These are phyloP conservation scores for Drosophila siamana DNA, from an alignment of 2,888 invertebrate species.

Conservation along the genomic window DNA sequence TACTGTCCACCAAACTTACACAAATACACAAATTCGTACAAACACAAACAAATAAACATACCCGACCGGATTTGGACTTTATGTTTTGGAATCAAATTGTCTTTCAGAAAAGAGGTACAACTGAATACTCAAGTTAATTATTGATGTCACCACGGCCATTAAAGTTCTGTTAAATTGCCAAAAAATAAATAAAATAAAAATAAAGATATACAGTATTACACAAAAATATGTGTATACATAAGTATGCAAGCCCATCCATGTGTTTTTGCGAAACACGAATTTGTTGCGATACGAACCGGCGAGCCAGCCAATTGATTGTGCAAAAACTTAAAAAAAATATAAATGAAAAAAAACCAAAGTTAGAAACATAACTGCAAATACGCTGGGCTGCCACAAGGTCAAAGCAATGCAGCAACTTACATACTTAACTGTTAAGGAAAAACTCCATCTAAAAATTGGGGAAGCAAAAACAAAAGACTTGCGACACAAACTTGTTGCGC, in stretches of 20 bases:
- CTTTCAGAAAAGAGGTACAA: constrained; percentile 10
- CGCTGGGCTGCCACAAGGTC: constrained; percentile 48
- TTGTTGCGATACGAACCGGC: constrained; percentile 40
- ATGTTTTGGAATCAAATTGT: constrained; percentile 2
- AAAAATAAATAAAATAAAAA: background rate
- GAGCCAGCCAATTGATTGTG: constrained; percentile 54
- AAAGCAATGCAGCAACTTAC: constrained; percentile 47
- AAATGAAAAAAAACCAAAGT: background rate
- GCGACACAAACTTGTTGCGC: constrained; percentile 63
- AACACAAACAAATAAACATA: constrained; percentile 1
- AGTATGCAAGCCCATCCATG: constrained; percentile 11
- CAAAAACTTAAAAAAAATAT: constrained; percentile 27
- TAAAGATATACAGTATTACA: background rate
- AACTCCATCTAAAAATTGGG: constrained; percentile 36
- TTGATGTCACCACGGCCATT: background rate
- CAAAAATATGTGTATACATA: background rate
- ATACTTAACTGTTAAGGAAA: constrained; percentile 47
- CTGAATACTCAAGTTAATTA: background rate
- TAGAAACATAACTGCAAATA: constrained; percentile 35
- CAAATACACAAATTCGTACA: constrained; percentile 8
- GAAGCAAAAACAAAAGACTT: constrained; percentile 63
- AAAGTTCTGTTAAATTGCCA: constrained; percentile 2
- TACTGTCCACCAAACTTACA: background rate
- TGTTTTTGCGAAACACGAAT: constrained; percentile 51
- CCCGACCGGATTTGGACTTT: constrained; percentile 24